phyloP scores from a whole-genome alignment of 2,888 invertebrate species.

The Pterobdella sp. region DNA sequence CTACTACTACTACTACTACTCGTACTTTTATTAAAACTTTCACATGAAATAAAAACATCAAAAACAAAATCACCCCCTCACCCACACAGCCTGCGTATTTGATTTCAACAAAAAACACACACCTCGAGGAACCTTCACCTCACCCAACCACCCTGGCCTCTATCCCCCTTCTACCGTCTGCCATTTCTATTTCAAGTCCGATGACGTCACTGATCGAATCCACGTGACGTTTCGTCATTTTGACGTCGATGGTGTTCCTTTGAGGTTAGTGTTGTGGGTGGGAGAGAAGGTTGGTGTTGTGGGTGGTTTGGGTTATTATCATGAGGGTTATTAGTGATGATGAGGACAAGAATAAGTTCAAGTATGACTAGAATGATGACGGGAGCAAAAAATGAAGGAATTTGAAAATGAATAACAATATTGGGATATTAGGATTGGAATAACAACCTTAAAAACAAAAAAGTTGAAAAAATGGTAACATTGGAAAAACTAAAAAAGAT shows the following conservation, averaged over 20 bases:
- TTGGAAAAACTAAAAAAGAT: too few relatives aligned
- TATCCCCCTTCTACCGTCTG: constrained; percentile 10
- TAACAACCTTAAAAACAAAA: too few relatives aligned
- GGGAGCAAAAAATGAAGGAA: too few relatives aligned
- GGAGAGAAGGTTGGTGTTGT: background rate
- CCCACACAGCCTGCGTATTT: background rate
- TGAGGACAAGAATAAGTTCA: background rate
- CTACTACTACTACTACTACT: constrained; percentile 18
- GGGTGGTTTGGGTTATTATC: background rate
- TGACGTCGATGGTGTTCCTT: constrained; percentile 7
- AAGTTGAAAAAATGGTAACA: too few relatives aligned
- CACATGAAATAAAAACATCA: too few relatives aligned
- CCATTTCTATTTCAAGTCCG: background rate
- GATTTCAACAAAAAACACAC: background rate
- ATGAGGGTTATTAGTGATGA: background rate
- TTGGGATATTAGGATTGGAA: too few relatives aligned
- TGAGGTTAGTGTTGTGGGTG: background rate
- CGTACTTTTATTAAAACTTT: too few relatives aligned
- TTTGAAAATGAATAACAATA: too few relatives aligned
- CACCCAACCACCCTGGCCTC: constrained; percentile 4
- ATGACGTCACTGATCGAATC: constrained; percentile 6
- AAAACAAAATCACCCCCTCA: too few relatives aligned
- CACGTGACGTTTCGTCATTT: constrained; percentile 9
- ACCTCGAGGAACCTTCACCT: background rate
- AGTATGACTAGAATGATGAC: too few relatives aligned